These are phyloP conservation scores for Ormyrus rosae DNA, from an alignment of 2,888 invertebrate genomes.

Conservation along the genomic window DNA sequence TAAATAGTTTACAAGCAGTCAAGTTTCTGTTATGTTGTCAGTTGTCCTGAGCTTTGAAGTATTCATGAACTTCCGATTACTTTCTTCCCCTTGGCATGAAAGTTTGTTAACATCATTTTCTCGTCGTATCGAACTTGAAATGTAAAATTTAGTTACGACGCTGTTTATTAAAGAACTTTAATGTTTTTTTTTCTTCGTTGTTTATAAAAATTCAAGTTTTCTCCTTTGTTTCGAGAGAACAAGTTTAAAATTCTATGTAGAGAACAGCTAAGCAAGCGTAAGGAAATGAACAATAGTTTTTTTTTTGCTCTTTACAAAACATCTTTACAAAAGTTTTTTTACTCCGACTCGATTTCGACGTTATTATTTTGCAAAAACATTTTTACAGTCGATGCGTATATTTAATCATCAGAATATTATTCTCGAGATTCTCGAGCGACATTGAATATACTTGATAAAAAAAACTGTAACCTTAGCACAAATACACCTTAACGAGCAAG, in stretches of 20 bases:
- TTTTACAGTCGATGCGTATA: no score
- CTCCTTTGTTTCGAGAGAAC: no score
- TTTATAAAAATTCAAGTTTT: background rate
- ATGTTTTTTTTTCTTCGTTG: background rate
- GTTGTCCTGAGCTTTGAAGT: slow-evolving; percentile 21
- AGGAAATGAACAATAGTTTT: no score
- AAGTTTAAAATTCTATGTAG: no score
- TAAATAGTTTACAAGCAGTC: background rate
- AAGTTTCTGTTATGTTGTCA: slow-evolving; percentile 12
- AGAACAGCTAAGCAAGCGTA: no score
- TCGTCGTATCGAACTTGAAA: slow-evolving; percentile 6
- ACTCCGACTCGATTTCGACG: no score
- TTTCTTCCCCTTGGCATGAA: slow-evolving; percentile 1
- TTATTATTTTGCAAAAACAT: no score
- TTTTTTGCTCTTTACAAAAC: no score
- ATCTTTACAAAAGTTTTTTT: no score
- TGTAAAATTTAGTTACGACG: background rate
- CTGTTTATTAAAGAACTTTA: background rate
- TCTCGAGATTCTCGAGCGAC: no score
- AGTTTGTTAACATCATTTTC: slow-evolving; percentile 11
- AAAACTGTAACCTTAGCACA: background rate
- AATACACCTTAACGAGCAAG: no score
- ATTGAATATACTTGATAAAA: background rate
- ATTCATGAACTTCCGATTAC: slow-evolving; percentile 20
- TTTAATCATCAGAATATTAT: no score